Conservation (phyloP, 2,113 vertebrate species). For the Laticauda laticaudata region DNA sequence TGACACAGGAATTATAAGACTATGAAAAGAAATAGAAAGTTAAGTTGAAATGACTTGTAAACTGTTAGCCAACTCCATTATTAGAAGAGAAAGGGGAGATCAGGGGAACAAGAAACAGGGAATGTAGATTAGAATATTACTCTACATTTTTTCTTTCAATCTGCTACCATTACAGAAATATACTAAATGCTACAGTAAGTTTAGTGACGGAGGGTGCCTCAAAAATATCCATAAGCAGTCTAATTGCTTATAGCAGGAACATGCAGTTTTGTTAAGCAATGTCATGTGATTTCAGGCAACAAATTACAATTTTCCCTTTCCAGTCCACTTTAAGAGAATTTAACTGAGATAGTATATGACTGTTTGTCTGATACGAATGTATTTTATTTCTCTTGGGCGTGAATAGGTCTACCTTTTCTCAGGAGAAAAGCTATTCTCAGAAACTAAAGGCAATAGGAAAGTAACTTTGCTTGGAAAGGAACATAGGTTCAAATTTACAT, state of each 20-base stretch:
- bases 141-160: neutral
- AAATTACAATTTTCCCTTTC: neutral
- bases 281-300: neutral
- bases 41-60: neutral
- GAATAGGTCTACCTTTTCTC: neutral
- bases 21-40: neutral
- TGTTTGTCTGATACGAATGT: neutral
- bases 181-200: neutral
- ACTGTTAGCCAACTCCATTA: neutral
- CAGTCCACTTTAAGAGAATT: neutral
- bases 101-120: neutral
- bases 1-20: neutral
- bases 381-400: neutral
- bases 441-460: neutral
- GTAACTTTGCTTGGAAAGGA: neutral
- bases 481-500: neutral
- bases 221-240: neutral
- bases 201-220: neutral
- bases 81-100: neutral
- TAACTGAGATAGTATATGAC: neutral
- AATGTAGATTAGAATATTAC: neutral
- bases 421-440: neutral
- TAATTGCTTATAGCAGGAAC: neutral
- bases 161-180: neutral
- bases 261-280: neutral